phyloP scores from a whole-genome alignment of 2,888 invertebrate species.

The Leucophora obtusa region DNA sequence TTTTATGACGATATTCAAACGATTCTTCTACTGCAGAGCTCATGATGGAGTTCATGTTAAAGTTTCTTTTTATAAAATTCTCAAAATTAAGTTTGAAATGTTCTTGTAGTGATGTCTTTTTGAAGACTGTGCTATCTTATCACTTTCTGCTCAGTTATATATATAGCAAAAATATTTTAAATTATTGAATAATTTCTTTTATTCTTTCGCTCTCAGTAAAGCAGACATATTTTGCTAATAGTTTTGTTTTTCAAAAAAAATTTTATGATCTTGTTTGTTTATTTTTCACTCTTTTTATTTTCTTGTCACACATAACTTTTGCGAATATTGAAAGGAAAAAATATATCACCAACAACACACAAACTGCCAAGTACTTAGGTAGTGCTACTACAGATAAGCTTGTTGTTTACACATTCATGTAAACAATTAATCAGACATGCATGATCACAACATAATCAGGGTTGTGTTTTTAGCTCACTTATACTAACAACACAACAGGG shows the following conservation, averaged over 20 bases:
- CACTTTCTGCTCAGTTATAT: background rate
- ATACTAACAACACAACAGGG: no score
- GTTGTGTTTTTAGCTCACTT: background rate
- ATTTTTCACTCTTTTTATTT: constrained; percentile 20
- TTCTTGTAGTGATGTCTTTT: constrained; percentile 8
- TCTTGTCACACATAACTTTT: background rate
- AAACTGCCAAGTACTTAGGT: background rate
- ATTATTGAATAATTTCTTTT: constrained; percentile 1
- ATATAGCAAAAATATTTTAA: constrained; percentile 24
- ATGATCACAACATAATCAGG: background rate
- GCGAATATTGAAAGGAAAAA: constrained; percentile 6
- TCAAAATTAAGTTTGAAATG: background rate
- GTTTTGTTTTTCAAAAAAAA: constrained; percentile 34
- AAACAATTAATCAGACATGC: background rate
- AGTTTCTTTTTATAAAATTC: constrained; percentile 4
- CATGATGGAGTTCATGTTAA: background rate
- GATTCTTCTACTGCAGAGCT: background rate
- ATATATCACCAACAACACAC: constrained; percentile 16
- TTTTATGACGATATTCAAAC: constrained; percentile 71
- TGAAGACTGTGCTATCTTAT: background rate
- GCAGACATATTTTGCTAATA: constrained; percentile 42
- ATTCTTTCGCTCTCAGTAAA: background rate
- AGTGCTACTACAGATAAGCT: background rate
- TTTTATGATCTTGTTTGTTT: constrained; percentile 46
- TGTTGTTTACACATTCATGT: background rate